Evolutionary conservation across 2,113 vertebrate genomes (phyloP), one percentile per base, ranked within the genome.

Genomic region (Illadopsis cleaveri): DNA sequence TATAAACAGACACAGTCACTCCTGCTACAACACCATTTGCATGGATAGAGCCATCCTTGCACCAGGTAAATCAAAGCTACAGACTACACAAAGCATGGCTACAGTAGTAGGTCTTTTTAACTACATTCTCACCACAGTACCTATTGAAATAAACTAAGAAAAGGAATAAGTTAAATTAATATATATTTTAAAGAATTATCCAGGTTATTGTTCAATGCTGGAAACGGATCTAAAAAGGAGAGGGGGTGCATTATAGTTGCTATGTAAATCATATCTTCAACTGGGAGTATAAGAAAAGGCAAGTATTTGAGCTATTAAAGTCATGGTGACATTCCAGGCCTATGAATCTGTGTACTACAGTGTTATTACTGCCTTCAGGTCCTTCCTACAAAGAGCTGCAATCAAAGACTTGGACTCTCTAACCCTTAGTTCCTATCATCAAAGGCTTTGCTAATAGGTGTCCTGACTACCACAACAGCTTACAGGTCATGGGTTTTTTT

Each of bases 381-480:
- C 72, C 92, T 92, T 89, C 85, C 85, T 83, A 78, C 82, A 93
- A 89, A 94, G 82, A 89, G 56, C 5, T 88, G 40, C 92, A 95
- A 64, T 93, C 85, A 97, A 88, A 95, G 93, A 68, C 92, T 79
- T 84, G 24, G 88, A 56, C 60, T 86, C 68, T 72, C 35, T 86
- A 95, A 93, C 82, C 79, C 51, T 90, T 19, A 81, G 88, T 77
- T 96, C 82, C 85, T 93, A 94, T 93, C 96, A 93, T 97, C 95
- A 96, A 96, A 95, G 92, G 88, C 69, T 86, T 93, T 90, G 50
- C 51, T 96, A 90, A 96, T 96, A 80, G 64, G 25, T 90, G 71
- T 92, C 79, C 72, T 78, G 68, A 80, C 87, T 77, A 85, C 62
- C 42, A 61, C 78, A 65, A 80, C 57, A 68, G 64, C 82, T 95